A percentile compares a stretch with the other conserved stretches of the same genome.
phyloP scores from a whole-genome alignment of 2,113 vertebrate species.

The Protobothrops flavoviridis region DNA sequence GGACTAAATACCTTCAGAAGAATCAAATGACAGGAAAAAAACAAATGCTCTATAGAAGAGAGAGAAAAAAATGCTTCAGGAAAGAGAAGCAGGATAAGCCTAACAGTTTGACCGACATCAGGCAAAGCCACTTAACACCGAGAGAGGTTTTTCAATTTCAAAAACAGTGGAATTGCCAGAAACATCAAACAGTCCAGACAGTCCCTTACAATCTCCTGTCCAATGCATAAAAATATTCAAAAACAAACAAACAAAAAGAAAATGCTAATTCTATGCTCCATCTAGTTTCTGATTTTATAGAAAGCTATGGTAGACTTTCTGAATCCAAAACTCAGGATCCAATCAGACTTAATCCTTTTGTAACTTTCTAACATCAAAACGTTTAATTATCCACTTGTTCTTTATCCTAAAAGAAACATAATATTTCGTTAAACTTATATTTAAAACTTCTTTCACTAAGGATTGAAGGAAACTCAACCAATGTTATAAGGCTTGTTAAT shows the following conservation, averaged over 20 bases:
- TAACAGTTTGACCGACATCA: neutral
- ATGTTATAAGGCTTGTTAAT: neutral
- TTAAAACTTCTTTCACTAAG: neutral
- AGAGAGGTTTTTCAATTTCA: conserved; percentile 2
- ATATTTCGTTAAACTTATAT: neutral
- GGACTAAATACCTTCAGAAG: neutral
- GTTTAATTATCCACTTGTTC: neutral
- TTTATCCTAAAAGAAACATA: neutral
- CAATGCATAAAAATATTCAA: neutral
- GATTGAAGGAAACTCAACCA: neutral
- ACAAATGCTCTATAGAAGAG: neutral
- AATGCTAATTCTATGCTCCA: neutral
- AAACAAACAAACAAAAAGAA: neutral
- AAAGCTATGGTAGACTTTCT: neutral
- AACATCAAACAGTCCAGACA: neutral
- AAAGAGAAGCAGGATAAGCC: neutral
- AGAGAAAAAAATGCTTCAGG: neutral
- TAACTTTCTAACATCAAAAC: neutral
- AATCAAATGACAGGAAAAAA: neutral
- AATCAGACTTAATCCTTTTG: neutral
- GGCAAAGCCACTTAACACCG: neutral
- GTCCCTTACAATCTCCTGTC: neutral
- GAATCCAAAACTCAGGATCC: neutral
- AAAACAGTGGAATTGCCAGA: neutral
- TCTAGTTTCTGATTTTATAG: neutral